These are phyloP conservation scores for Andrena camellia DNA, from an alignment of 2,888 invertebrate genomes.

Conservation along the genomic window DNA sequence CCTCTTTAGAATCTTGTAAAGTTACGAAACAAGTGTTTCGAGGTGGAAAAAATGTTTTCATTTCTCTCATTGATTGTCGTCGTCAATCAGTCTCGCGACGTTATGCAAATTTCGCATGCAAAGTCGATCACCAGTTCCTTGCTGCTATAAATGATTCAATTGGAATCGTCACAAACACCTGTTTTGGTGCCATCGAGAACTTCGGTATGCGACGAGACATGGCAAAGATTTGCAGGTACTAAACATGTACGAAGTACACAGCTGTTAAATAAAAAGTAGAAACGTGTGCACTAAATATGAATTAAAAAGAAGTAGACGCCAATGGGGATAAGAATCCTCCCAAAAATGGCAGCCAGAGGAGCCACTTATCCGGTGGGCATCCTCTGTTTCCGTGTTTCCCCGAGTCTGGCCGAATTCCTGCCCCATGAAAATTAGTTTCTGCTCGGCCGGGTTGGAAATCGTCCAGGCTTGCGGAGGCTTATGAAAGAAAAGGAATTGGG, in stretches of 20 bases:
- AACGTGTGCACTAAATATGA: too few species aligned
- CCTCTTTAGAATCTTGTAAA: too few species aligned
- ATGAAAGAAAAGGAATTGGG: slow-evolving; percentile 69
- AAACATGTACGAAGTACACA: too few species aligned
- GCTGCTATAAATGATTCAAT: slow-evolving; percentile 14
- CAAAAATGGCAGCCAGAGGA: not conserved
- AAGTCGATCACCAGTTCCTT: slow-evolving; percentile 25
- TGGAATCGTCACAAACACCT: slow-evolving; percentile 7
- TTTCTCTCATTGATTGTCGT: slow-evolving; percentile 3
- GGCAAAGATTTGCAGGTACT: too few species aligned
- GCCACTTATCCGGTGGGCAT: not conserved
- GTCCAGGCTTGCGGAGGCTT: slow-evolving; percentile 41
- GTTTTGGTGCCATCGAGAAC: not conserved
- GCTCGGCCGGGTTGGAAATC: slow-evolving; percentile 52
- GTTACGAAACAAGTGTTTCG: too few species aligned
- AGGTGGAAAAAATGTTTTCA: not conserved
- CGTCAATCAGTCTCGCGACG: not conserved
- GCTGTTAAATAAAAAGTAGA: too few species aligned
- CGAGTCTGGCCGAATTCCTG: slow-evolving; percentile 9
- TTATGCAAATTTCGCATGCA: slow-evolving; percentile 23
- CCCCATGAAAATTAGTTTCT: slow-evolving; percentile 62
- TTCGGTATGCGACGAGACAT: too few species aligned
- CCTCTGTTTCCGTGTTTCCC: slow-evolving; percentile 9
- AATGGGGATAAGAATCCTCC: too few species aligned
- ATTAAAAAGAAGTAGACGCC: too few species aligned